A percentile compares a stretch with the other conserved stretches of the same genome.
These are phyloP conservation scores for Clavelina lepadiformis DNA, from an alignment of 23 tunicate species.

Conservation along the genomic window DNA sequence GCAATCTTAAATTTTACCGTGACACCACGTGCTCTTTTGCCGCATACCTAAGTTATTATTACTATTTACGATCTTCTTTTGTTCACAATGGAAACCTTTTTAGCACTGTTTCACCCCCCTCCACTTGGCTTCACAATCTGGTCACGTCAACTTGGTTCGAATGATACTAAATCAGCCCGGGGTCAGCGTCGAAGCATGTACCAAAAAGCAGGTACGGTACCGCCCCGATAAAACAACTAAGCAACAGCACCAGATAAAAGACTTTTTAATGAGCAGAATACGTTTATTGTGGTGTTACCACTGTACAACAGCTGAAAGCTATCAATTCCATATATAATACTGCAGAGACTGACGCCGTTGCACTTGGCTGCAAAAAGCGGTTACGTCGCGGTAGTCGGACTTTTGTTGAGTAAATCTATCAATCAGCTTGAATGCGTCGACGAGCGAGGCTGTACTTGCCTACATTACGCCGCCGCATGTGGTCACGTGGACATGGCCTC, in stretches of 20 bases:
- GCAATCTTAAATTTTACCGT: neutral
- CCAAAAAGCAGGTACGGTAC: constrained; percentile 47
- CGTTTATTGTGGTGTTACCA: too few relatives aligned
- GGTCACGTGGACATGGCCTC: constrained; percentile 90
- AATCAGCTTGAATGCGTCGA: constrained; percentile 56
- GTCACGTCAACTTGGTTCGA: constrained; percentile 89
- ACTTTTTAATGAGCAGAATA: too few relatives aligned
- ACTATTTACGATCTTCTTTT: too few relatives aligned
- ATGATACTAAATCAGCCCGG: constrained; percentile 90
- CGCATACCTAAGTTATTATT: neutral
- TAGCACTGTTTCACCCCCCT: constrained; percentile 88
- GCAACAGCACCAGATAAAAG: too few relatives aligned
- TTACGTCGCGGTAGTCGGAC: constrained; percentile 73
- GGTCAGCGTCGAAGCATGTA: constrained; percentile 57
- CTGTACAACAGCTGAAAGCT: neutral
- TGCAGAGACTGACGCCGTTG: constrained; percentile 80
- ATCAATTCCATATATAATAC: constrained; percentile 1
- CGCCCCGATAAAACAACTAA: too few relatives aligned
- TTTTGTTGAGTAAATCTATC: constrained; percentile 72
- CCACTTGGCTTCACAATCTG: constrained; percentile 91
- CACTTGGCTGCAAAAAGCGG: constrained; percentile 88
- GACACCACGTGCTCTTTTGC: too few relatives aligned
- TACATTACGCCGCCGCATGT: constrained; percentile 81
- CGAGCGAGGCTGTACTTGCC: constrained; percentile 53
- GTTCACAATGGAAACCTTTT: constrained; percentile 5